Conservation (phyloP, 2,888 invertebrate genomes). For the Patella pellucida region DNA sequence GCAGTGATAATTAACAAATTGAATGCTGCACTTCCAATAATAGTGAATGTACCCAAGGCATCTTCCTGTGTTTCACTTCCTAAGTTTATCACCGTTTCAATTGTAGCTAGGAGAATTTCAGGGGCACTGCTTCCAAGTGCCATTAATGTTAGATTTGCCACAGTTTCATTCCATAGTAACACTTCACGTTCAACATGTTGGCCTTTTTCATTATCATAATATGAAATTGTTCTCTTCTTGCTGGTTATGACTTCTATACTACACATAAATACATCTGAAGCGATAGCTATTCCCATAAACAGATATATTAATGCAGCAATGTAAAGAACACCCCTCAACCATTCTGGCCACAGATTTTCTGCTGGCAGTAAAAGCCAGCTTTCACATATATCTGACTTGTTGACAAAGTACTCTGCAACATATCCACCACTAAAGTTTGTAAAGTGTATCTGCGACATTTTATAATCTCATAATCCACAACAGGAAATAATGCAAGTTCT, state of each 20-base stretch:
- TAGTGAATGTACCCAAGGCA: constrained; percentile 66
- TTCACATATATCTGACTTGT: constrained; percentile 44
- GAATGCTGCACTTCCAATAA: constrained; percentile 68
- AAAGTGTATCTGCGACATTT: no score
- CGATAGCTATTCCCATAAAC: constrained; percentile 67
- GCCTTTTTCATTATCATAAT: constrained; percentile 62
- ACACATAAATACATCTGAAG: constrained; percentile 67
- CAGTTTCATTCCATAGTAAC: constrained; percentile 68
- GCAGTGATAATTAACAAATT: constrained; percentile 67
- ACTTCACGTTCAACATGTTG: constrained; percentile 61
- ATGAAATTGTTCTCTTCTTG: constrained; percentile 58
- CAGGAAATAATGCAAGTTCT: no score
- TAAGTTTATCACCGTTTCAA: constrained; percentile 43
- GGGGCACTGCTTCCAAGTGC: constrained; percentile 68
- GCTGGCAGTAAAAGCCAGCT: constrained; percentile 66
- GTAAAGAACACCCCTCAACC: constrained; percentile 62
- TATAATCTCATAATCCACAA: no score
- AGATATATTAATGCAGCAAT: constrained; percentile 62
- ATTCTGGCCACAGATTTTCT: constrained; percentile 64
- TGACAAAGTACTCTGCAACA: constrained; percentile 54
- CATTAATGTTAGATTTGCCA: constrained; percentile 68
- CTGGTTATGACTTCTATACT: constrained; percentile 69
- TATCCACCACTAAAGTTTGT: constrained; percentile 53
- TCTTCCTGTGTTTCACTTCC: constrained; percentile 38
- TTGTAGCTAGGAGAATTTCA: constrained; percentile 64